Evolutionary conservation across 2,888 invertebrate species (phyloP), one percentile per base, ranked within the genome.

Genomic region (Metacarcinus magister): DNA sequence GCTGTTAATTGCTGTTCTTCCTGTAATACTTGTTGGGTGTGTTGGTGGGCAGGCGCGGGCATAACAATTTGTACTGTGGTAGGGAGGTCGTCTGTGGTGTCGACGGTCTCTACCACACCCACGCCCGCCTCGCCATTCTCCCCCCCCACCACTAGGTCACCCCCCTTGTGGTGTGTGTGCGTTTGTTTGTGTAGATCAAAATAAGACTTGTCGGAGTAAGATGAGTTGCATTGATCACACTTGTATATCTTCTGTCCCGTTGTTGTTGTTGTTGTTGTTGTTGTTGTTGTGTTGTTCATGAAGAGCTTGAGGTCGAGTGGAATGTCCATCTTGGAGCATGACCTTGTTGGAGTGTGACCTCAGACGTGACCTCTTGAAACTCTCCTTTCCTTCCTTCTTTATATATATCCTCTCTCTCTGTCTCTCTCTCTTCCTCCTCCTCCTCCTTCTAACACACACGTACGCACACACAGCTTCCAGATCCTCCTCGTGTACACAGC

Each of bases 61-160:
- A 96, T 96, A 19, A 96, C 96, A n/a, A 96, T 96, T 92, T 96
- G 96, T 43, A 96, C 96, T 2, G 94, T 94, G 92, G 92, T 13
- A 2, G 54, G 92, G 46, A 54, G 44, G 13, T 87, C 87, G 0
- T 54, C 96, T 2, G 94, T 94, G 92, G 92, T 13, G 10, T 28
- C 46, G 46, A 54, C 19, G 3, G 32, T 39, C 13, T 87, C 87
- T 13, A 10, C 87, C 32, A 39, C 39, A 10, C 13, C 39, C 16
- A 10, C 87, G 0, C 39, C 87, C 87, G 10, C 87, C 39, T 39
- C 39, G 13, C 87, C 87, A 19, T 39, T 39, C 32, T 39, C 82
- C 32, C 32, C 28, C 0, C 32, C 28, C 0, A 1, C 28, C 43
- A 23, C 44, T 8, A 19, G 43, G 5, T 16, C 90, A 0, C 43